Evolutionary conservation across 92 coral and sea anemone species (phyloP), one percentile per base, ranked within the genome.

Genomic region (Muricea muricata): DNA sequence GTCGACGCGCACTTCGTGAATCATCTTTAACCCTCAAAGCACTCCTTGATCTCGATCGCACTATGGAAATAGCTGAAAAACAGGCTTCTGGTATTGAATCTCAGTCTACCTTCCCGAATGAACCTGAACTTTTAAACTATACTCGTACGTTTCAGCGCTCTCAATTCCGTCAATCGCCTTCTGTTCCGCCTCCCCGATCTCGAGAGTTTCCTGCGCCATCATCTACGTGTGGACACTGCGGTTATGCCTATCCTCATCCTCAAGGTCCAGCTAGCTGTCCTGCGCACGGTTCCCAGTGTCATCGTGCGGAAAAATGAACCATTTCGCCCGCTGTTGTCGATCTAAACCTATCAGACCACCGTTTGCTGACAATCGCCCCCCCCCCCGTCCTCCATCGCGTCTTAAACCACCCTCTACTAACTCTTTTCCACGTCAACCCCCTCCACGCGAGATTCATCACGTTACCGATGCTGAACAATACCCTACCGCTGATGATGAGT

Each of bases 1-100:
- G 71, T 31, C 71, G 71, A 25, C 71, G 73, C 45, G 73, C 73
- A 12, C 10, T 65, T 1, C 73, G 73, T 65, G 73, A 65, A 25
- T 65, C 73, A 14, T 26, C 73, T 45, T 71, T 29, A 2, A 28
- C 57, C 28, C 90, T 87, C 35, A 55, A 55, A 55, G 10, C 28
- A 26, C 63, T 55, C 25, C 78, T 81, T 24, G 81, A 75, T 75
- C 61, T 75, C 15, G 82, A 67, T 45, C 23, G 82, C 8, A 67
- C 82, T 15, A 76, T 76, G 82, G 68, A 76, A 76, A 20, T 76
- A 11, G 48, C 68, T 4, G 82, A 76, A 26, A 76, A 52, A 76
- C 82, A 76, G 52, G 82, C 82, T 26, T 45, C 67, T 34, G 76
- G 76, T 2, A 69, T 33, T 33, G 76, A 69, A 57, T 57, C 65